Base-by-base conservation (phyloP, 2,888 invertebrate genomes). In the Cepaea hortensis region DNA sequence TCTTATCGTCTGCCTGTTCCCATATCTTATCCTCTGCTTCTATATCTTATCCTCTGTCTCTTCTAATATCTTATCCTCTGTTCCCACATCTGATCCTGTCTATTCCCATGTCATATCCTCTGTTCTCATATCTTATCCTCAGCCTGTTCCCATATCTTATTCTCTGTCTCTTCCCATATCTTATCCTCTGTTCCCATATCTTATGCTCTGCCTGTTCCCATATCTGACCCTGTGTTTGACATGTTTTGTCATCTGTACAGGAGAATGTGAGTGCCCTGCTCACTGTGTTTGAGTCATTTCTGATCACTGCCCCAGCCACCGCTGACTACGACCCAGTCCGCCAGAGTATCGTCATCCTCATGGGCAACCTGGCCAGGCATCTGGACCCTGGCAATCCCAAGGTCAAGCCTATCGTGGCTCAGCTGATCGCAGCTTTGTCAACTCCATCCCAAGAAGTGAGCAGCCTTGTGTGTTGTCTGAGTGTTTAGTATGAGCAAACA, bases 361-460 rank as follows among this genome's bases (percentile, higher is more conserved):
- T 99, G 97, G 99, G 99, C 6, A 98, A 98, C 0, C 95, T 99
- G 91, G 99, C 99, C n/a, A 96, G 98, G 76, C 98, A 99, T 96
- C 96, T 99, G 92, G 98, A 97, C 91, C 97, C 97, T 89, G 96
- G 96, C 89, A 98, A 99, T 95, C 96, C 96, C 4, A 94, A 98
- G 92, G 97, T 99, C 91, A 97, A 97, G 93, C 98, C 99, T n/a
- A 99, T 99, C 92, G 97, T 99, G 13, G 96, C 96, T 91, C 96
- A 98, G 87, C 95, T 99, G 79, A 96, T 99, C 84, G 96, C 97
- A 83, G 97, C 99, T 0, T 95, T 99, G 6, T 97, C 97, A 68
- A 99, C 99, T 72, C 99, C 99, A 18, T 98, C 99, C 72, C 98
- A 99, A 94, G 97, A 98, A 95, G 97, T 96, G 91, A 89, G 91